Percentiles rank a stretch among this genome's conserved stretches.
Evolutionary conservation across 2,797 vertebrate genomes (phyloP).

Genomic region (Linurgus olivaceus): DNA sequence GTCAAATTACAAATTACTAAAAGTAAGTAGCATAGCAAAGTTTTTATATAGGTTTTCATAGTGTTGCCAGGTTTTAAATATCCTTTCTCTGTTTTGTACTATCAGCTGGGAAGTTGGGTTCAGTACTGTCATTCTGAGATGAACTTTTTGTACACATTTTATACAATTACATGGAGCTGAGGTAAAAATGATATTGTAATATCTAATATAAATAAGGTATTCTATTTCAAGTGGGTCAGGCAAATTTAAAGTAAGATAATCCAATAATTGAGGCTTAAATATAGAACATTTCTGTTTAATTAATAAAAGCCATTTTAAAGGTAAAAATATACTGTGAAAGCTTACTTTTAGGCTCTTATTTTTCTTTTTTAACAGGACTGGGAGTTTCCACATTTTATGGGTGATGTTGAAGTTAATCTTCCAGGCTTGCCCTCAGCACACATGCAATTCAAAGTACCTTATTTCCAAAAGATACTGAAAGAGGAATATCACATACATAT

Average conservation of each 20-base stretch:
- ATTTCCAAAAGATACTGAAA: slow-evolving; percentile 92
- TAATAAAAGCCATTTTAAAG: neutral
- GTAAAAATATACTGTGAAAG: neutral
- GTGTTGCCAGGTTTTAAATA: neutral
- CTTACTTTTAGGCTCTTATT: neutral
- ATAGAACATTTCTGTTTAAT: neutral
- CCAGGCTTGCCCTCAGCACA: slow-evolving; percentile 92
- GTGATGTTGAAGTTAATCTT: slow-evolving; percentile 94
- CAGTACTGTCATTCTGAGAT: neutral
- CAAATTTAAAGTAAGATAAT: neutral
- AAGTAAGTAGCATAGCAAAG: neutral
- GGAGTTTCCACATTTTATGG: slow-evolving; percentile 99
- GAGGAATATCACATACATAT: slow-evolving; percentile 97
- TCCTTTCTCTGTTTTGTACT: neutral
- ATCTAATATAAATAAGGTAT: neutral
- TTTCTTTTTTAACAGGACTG: slow-evolving; percentile 85
- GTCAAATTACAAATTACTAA: neutral
- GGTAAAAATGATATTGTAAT: slow-evolving; percentile 22
- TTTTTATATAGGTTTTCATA: neutral
- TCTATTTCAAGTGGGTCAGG: neutral
- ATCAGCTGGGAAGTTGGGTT: neutral
- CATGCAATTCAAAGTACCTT: slow-evolving; percentile 91
- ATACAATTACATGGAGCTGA: neutral
- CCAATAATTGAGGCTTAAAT: slow-evolving; percentile 23
- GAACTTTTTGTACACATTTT: neutral